phyloP scores from a whole-genome alignment of 2,888 invertebrate genomes.

The Anaspis maculata region DNA sequence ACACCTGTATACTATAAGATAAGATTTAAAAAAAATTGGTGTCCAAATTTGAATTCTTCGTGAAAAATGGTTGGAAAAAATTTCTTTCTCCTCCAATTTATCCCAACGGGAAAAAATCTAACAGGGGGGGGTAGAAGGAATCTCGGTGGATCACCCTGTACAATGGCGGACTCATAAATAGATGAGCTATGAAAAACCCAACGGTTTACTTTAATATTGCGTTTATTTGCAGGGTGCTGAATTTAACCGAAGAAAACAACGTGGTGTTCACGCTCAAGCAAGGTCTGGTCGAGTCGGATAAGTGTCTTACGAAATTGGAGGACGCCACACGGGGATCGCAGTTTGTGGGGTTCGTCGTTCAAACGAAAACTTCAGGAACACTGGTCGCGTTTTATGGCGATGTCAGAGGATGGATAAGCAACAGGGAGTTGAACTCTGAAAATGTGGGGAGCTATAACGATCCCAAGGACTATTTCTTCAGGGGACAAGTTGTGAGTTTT shows the following conservation, averaged over 20 bases:
- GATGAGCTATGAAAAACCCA: no score
- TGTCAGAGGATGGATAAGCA: constrained; percentile 44
- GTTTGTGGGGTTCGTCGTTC: constrained; percentile 50
- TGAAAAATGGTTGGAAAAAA: no score
- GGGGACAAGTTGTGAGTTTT: constrained; percentile 50
- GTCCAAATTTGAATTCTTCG: no score
- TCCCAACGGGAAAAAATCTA: no score
- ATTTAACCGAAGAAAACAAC: constrained; percentile 41
- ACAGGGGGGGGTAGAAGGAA: no score
- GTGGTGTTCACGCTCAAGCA: constrained; percentile 58
- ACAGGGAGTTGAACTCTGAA: constrained; percentile 26
- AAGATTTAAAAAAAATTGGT: no score
- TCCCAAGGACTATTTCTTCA: constrained; percentile 44
- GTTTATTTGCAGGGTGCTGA: constrained; percentile 47
- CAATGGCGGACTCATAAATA: no score
- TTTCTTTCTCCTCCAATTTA: no score
- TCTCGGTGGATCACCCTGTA: no score
- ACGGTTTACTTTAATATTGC: constrained; percentile 7
- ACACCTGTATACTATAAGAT: no score
- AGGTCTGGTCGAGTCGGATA: constrained; percentile 50
- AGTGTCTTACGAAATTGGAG: constrained; percentile 45
- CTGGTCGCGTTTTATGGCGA: constrained; percentile 53
- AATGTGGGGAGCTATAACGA: constrained; percentile 22
- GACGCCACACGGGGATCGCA: constrained; percentile 46
- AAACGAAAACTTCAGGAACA: constrained; percentile 45